These are phyloP conservation scores for Phymanthus crucifer DNA, from an alignment of 92 coral and sea anemone species.

Conservation along the genomic window DNA sequence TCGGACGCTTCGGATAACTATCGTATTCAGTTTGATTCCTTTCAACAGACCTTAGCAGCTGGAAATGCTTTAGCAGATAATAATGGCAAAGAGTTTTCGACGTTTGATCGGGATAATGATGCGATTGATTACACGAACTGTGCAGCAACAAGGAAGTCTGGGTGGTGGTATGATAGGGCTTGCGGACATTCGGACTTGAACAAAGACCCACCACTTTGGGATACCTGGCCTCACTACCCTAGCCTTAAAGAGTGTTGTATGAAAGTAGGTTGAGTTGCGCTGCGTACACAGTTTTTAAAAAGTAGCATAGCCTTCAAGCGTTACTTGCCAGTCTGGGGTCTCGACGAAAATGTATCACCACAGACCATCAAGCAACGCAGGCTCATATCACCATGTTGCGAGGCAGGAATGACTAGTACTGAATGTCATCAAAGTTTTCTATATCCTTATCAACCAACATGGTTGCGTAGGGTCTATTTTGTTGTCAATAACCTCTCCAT, in stretches of 20 bases:
- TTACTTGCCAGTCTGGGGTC: too few relatives aligned
- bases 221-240: constrained; percentile 21
- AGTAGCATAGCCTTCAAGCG: too few relatives aligned
- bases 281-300: not conserved
- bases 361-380: too few relatives aligned
- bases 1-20: constrained; percentile 12
- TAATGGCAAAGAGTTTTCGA: constrained; percentile 21
- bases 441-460: too few relatives aligned
- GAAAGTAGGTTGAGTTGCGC: constrained; percentile 19
- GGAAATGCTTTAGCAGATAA: constrained; percentile 1
- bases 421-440: too few relatives aligned
- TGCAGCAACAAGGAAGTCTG: constrained; percentile 18
- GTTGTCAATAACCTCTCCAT: too few relatives aligned
- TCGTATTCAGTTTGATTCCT: not conserved
- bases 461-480: too few relatives aligned
- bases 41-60: not conserved
- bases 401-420: too few relatives aligned
- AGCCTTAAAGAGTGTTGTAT: not conserved
- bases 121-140: not conserved
- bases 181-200: constrained; percentile 41
- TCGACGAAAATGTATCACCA: too few relatives aligned
- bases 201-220: constrained; percentile 30
- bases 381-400: too few relatives aligned
- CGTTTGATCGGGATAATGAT: constrained; percentile 32
- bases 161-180: constrained; percentile 31